Conservation (phyloP, 2,888 invertebrate species). For the Deilephila porcellus region DNA sequence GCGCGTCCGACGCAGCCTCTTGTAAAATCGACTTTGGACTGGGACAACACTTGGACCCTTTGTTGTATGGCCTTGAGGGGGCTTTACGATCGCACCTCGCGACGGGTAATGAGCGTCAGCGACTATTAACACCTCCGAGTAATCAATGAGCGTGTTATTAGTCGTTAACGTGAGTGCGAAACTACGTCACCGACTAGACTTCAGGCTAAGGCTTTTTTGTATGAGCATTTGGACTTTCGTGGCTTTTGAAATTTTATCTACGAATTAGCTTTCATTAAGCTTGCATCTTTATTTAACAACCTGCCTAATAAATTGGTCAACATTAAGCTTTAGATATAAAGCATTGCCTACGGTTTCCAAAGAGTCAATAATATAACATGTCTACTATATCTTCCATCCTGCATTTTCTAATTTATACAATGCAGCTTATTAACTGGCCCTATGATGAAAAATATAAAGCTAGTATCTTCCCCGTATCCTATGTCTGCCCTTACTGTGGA, state of each 20-base stretch:
- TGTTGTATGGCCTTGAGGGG: conserved; percentile 75
- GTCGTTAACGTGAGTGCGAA: background rate
- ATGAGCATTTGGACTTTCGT: background rate
- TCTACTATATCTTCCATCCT: too few species aligned
- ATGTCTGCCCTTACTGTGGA: too few species aligned
- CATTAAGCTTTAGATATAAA: too few species aligned
- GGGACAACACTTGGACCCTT: conserved; percentile 77
- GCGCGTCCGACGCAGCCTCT: conserved; percentile 78
- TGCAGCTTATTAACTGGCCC: too few species aligned
- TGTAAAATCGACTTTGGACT: conserved; percentile 80
- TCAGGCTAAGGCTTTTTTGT: background rate
- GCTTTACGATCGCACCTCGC: conserved; percentile 76
- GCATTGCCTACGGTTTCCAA: too few species aligned
- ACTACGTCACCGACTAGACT: background rate
- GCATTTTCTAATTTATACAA: too few species aligned
- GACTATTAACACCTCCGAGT: conserved; percentile 77
- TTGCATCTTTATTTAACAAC: too few species aligned
- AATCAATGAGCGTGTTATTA: conserved; percentile 71
- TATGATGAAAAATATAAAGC: too few species aligned
- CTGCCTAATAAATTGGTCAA: too few species aligned
- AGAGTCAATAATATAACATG: too few species aligned
- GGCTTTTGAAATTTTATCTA: background rate
- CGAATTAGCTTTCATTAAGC: too few species aligned
- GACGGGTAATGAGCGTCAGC: conserved; percentile 74
- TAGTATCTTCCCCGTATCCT: too few species aligned